A percentile compares a stretch with the other conserved stretches of the same genome.
phyloP scores from a whole-genome alignment of 2,797 vertebrate genomes.

The Sebastes jordani region DNA sequence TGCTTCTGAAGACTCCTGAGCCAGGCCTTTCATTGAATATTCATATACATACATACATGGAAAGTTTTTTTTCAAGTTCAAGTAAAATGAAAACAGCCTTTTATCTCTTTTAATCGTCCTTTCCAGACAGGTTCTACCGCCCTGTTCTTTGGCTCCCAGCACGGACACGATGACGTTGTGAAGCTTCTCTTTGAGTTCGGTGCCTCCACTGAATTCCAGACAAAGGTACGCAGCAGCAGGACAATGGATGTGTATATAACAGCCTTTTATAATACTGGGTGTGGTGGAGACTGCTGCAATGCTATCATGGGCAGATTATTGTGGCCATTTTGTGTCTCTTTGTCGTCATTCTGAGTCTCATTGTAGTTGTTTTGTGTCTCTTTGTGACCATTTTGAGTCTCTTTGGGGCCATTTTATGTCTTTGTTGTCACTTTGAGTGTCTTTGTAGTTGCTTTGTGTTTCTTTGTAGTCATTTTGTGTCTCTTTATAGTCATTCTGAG shows the following conservation, averaged over 20 bases:
- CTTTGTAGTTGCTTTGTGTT: no score
- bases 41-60: not conserved
- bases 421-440: no score
- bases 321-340: not conserved
- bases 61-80: not conserved
- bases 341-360: no score
- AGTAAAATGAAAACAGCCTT: not conserved
- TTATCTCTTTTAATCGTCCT: conserved; percentile 33
- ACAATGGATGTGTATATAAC: not conserved
- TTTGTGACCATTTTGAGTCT: not conserved
- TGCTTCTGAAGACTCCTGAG: not conserved
- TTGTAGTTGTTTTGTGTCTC: not conserved
- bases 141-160: conserved; percentile 95
- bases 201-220: conserved; percentile 94
- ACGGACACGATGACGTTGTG: conserved; percentile 91
- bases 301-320: not conserved
- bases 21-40: not conserved
- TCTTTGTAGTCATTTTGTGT: not conserved
- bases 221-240: conserved; percentile 83
- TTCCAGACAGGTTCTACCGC: conserved; percentile 94
- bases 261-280: not conserved
- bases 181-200: conserved; percentile 96
- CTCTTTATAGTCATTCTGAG: no score
- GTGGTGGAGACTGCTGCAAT: not conserved
- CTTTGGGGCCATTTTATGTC: no score